Evolutionary conservation across 2,888 invertebrate species (phyloP).

Genomic region (Unio pictorum): DNA sequence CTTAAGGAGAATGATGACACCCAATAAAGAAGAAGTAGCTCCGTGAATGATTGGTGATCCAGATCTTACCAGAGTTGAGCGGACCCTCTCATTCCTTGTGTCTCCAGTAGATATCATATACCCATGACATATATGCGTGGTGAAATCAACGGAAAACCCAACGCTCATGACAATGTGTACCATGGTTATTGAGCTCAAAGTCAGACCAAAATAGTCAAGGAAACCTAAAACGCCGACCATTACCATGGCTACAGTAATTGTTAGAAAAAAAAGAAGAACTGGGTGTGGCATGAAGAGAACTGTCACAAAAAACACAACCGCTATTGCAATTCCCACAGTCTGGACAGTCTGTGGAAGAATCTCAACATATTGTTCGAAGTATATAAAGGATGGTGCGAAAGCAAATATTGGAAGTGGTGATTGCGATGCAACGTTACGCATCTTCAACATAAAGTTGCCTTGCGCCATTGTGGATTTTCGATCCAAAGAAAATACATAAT

Average conservation of each 20-base stretch:
- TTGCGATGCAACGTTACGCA: slow-evolving; percentile 47
- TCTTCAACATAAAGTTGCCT: slow-evolving; percentile 50
- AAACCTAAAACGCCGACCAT: slow-evolving; percentile 60
- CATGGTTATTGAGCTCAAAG: slow-evolving; percentile 62
- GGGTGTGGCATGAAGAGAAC: slow-evolving; percentile 62
- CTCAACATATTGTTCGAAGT: slow-evolving; percentile 59
- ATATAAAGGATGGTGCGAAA: slow-evolving; percentile 53
- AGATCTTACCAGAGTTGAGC: slow-evolving; percentile 35
- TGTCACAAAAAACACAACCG: slow-evolving; percentile 58
- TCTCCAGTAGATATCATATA: slow-evolving; percentile 34
- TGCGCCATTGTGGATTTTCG: slow-evolving; percentile 82
- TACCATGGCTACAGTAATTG: slow-evolving; percentile 55
- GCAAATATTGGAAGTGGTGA: slow-evolving; percentile 43
- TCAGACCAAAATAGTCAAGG: slow-evolving; percentile 38
- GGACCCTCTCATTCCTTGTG: slow-evolving; percentile 21
- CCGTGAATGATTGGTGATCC: slow-evolving; percentile 54
- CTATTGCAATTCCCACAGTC: slow-evolving; percentile 56
- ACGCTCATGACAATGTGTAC: slow-evolving; percentile 63
- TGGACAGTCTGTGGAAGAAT: slow-evolving; percentile 58
- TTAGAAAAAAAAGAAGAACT: slow-evolving; percentile 50
- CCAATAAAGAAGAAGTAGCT: slow-evolving; percentile 49
- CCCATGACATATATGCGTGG: slow-evolving; percentile 53
- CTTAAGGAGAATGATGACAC: slow-evolving; percentile 40
- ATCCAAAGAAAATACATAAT: slow-evolving; percentile 89
- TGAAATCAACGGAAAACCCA: slow-evolving; percentile 63